A percentile compares a stretch with the other conserved stretches of the same genome.
Evolutionary conservation across 2,113 vertebrate genomes (phyloP).

Genomic region (Mustelus asterias): DNA sequence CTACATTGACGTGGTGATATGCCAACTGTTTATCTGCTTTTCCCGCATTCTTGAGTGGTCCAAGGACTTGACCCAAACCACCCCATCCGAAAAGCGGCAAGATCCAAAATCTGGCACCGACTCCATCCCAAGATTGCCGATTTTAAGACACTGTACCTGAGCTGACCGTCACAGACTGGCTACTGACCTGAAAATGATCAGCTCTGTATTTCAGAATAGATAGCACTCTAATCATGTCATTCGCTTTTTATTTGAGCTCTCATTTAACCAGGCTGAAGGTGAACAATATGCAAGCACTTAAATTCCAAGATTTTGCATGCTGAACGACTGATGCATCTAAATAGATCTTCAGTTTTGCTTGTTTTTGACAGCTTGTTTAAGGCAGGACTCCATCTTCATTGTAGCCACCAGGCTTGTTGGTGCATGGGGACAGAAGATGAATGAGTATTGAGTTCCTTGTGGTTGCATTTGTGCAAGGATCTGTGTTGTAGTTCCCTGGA

Average conservation of each 20-base stretch:
- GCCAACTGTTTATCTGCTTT: no score
- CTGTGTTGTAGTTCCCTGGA: not conserved
- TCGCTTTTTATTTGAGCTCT: not conserved
- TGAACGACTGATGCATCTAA: not conserved
- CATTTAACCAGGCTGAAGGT: not conserved
- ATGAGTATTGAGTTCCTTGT: not conserved
- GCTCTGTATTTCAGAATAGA: not conserved
- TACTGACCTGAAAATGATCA: no score
- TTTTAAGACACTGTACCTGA: no score
- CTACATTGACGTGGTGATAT: no score
- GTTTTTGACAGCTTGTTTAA: not conserved
- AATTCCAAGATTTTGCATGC: constrained; percentile 12
- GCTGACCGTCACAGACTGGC: not conserved
- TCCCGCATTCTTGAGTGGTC: no score
- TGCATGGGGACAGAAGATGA: not conserved
- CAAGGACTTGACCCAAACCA: no score
- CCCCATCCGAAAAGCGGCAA: no score
- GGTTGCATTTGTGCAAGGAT: not conserved
- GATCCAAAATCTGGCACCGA: no score
- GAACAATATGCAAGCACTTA: not conserved
- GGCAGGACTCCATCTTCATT: not conserved
- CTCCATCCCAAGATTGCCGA: no score
- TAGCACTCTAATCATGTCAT: not conserved
- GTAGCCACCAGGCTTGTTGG: not conserved
- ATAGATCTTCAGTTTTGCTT: not conserved